A percentile compares a stretch with the other conserved stretches of the same genome.
These are phyloP conservation scores for Crocidura indochinensis DNA, from an alignment of 2,797 vertebrate genomes.

Conservation along the genomic window DNA sequence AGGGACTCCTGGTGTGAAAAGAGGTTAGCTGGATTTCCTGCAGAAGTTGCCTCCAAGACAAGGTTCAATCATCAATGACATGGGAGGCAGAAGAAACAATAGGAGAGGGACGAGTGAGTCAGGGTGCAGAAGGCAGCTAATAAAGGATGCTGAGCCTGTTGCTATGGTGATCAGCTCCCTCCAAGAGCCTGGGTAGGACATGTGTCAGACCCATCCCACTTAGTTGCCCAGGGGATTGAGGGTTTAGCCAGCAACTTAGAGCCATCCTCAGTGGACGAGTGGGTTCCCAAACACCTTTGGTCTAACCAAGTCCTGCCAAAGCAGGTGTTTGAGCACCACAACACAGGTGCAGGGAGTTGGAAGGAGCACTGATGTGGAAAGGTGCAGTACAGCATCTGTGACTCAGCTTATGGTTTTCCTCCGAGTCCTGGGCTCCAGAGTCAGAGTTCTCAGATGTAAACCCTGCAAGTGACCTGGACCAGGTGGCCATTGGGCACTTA, in stretches of 20 bases:
- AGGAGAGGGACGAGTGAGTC: background rate
- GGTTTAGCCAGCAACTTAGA: background rate
- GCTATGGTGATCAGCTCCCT: background rate
- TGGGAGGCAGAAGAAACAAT: background rate
- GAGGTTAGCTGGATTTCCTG: conserved; percentile 18
- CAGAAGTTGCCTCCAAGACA: conserved; percentile 32
- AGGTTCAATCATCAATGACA: background rate
- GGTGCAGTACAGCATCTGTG: background rate
- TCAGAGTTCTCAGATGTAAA: background rate
- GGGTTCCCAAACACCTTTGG: background rate
- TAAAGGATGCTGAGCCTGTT: background rate
- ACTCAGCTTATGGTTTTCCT: background rate
- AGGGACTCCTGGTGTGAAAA: background rate
- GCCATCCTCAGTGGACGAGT: background rate
- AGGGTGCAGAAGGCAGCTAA: background rate
- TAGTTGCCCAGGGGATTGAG: background rate
- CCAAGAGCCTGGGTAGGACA: background rate
- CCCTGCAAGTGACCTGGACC: conserved; percentile 32
- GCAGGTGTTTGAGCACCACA: conserved; percentile 6
- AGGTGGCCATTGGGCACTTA: background rate
- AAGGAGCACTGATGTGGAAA: background rate
- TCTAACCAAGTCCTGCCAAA: background rate
- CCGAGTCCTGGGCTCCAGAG: background rate
- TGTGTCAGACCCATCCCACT: background rate
- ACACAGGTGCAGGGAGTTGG: background rate